Evolutionary conservation across 2,113 vertebrate genomes (phyloP).

Genomic region (Oostethus manadensis): DNA sequence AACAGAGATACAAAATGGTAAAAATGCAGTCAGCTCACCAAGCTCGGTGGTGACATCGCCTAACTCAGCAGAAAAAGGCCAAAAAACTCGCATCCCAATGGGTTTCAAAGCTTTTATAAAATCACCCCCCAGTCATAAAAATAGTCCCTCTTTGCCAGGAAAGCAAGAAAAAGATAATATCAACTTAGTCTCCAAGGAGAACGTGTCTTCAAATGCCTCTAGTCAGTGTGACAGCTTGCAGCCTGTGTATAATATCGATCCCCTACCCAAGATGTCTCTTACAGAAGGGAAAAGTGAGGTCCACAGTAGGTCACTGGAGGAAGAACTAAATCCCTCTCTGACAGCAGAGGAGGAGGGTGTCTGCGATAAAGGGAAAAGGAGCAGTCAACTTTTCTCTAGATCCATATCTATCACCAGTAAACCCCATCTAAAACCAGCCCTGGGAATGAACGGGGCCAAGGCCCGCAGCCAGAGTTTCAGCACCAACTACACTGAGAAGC

Average conservation of each 20-base stretch:
- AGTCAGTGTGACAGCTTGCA: conserved; percentile 42
- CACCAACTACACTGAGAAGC: conserved; percentile 76
- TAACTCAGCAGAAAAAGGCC: conserved; percentile 68
- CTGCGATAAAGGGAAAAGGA: conserved; percentile 64
- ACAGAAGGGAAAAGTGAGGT: conserved; percentile 51
- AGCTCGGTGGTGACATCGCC: conserved; percentile 45
- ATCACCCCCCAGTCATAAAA: conserved; percentile 79
- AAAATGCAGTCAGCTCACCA: conserved; percentile 47
- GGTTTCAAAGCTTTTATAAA: conserved; percentile 82
- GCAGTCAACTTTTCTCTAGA: conserved; percentile 75
- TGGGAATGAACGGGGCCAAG: conserved; percentile 92
- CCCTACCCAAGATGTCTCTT: conserved; percentile 30
- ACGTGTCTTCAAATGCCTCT: conserved; percentile 50
- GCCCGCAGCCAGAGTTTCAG: conserved; percentile 92
- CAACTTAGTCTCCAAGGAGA: conserved; percentile 80
- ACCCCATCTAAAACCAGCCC: conserved; percentile 81
- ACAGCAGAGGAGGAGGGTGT: conserved; percentile 34
- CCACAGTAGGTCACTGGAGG: conserved; percentile 43
- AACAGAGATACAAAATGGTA: conserved; percentile 62
- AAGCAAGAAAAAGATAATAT: conserved; percentile 90
- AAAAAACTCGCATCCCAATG: conserved; percentile 78
- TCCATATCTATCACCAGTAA: conserved; percentile 81
- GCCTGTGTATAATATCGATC: conserved; percentile 27
- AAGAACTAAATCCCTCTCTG: conserved; percentile 33
- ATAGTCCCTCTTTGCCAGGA: conserved; percentile 75